phyloP scores from a whole-genome alignment of 2,888 invertebrate species.

The Malacosoma neustria region DNA sequence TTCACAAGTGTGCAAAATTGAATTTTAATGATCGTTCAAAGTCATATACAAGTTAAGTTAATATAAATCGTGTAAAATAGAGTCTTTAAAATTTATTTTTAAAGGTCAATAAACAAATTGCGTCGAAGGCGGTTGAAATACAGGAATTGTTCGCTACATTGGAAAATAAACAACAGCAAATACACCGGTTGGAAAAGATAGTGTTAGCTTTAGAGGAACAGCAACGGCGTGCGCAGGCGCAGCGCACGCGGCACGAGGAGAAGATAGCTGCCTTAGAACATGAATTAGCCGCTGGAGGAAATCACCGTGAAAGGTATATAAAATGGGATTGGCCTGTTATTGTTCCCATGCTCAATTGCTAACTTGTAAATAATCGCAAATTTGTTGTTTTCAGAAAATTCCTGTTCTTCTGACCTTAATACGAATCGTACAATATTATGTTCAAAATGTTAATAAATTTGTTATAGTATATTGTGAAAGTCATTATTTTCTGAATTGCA shows the following conservation, averaged over 20 bases:
- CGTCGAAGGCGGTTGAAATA: slow-evolving; percentile 66
- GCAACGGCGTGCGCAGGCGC: slow-evolving; percentile 71
- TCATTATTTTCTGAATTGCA: too few species aligned
- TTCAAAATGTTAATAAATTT: too few species aligned
- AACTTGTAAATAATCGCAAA: too few species aligned
- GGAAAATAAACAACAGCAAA: slow-evolving; percentile 71
- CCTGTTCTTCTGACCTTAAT: slow-evolving; percentile 60
- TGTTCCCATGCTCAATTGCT: too few species aligned
- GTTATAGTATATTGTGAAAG: too few species aligned
- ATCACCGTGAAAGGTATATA: slow-evolving; percentile 48
- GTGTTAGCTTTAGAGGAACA: slow-evolving; percentile 74
- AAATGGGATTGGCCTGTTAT: too few species aligned
- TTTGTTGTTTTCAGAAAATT: slow-evolving; percentile 65
- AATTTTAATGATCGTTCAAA: too few species aligned
- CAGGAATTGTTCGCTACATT: slow-evolving; percentile 65
- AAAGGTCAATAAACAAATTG: slow-evolving; percentile 67
- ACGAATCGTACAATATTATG: too few species aligned
- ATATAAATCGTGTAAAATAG: too few species aligned
- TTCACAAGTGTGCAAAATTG: too few species aligned
- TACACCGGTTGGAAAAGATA: slow-evolving; percentile 70
- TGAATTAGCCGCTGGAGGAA: slow-evolving; percentile 56
- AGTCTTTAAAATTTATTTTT: not conserved
- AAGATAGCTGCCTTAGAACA: slow-evolving; percentile 74
- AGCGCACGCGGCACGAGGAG: slow-evolving; percentile 73
- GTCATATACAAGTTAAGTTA: too few species aligned